Percentiles rank a stretch among this genome's conserved stretches.
Conservation (phyloP, 2,888 invertebrate genomes). For the Tenthredo mesomela region DNA sequence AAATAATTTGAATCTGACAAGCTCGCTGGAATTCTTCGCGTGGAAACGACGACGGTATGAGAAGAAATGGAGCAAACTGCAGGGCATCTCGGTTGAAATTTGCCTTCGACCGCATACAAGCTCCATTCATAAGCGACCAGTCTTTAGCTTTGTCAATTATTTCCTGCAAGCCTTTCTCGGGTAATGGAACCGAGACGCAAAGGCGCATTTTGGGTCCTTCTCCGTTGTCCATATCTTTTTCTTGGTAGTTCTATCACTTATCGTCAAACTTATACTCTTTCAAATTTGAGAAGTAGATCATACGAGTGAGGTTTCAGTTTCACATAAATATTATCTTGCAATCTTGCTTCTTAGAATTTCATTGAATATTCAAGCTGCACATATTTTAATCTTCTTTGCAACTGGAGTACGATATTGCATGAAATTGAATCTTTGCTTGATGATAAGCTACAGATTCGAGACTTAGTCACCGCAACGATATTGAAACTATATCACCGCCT, state of each 20-base stretch:
- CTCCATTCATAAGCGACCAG: conserved; percentile 80
- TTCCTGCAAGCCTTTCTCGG: conserved; percentile 72
- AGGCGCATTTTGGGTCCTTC: conserved; percentile 63
- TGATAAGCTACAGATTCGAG: not conserved
- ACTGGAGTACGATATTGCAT: not conserved
- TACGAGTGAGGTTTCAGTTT: not conserved
- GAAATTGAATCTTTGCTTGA: not conserved
- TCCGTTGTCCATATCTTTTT: conserved; percentile 48
- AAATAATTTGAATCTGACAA: conserved; percentile 78
- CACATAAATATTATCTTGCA: not conserved
- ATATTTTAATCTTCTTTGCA: not conserved
- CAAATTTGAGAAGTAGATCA: not conserved
- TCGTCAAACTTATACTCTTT: not conserved
- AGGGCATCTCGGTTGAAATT: conserved; percentile 76
- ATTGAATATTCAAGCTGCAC: not conserved
- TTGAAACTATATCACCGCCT: not conserved
- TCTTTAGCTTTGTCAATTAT: conserved; percentile 79
- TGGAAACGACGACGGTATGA: conserved; percentile 81
- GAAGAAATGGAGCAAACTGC: conserved; percentile 79
- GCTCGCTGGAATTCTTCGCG: conserved; percentile 79
- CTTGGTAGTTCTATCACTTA: not conserved
- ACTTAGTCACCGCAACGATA: not conserved
- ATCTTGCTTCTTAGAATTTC: not conserved
- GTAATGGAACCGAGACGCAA: conserved; percentile 72
- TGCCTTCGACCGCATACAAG: conserved; percentile 77